Conservation (phyloP, 2,113 vertebrate species). For the Copsychus sechellarum region DNA sequence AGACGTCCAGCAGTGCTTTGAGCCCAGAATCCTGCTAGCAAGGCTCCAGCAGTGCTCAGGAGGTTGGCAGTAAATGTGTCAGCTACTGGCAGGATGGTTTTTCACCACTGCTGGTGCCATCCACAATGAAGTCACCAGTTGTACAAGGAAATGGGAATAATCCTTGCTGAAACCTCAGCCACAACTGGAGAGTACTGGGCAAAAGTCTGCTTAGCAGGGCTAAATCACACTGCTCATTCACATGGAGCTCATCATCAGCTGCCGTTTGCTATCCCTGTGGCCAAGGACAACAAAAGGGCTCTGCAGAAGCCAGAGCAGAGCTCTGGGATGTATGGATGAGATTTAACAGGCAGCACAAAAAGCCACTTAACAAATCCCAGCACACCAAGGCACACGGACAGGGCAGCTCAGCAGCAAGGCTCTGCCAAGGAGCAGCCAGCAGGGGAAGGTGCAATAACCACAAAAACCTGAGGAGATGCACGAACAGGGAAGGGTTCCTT, state of each 20-base stretch:
- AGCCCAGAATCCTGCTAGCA: background rate
- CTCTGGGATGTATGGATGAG: background rate
- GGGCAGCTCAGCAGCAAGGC: background rate
- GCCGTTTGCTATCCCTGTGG: background rate
- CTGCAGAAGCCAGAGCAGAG: background rate
- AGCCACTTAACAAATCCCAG: slow-evolving; percentile 1
- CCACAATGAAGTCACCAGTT: background rate
- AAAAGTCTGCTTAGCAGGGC: background rate
- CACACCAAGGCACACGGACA: fast-evolving
- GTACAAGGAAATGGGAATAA: background rate
- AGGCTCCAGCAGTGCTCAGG: background rate
- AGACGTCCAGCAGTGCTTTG: background rate
- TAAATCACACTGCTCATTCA: slow-evolving; percentile 6
- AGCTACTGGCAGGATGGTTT: background rate
- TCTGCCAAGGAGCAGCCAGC: background rate
- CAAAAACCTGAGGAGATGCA: fast-evolving
- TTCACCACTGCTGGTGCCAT: background rate
- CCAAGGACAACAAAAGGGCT: slow-evolving; percentile 47
- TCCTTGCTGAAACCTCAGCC: slow-evolving; percentile 7
- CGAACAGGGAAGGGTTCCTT: background rate
- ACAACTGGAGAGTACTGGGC: background rate
- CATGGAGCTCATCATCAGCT: slow-evolving; percentile 39
- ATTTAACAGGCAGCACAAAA: slow-evolving; percentile 5
- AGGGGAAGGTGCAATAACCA: background rate
- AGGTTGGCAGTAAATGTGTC: background rate